Evolutionary conservation across 2,797 vertebrate species (phyloP).

Genomic region (Tinamus major): DNA sequence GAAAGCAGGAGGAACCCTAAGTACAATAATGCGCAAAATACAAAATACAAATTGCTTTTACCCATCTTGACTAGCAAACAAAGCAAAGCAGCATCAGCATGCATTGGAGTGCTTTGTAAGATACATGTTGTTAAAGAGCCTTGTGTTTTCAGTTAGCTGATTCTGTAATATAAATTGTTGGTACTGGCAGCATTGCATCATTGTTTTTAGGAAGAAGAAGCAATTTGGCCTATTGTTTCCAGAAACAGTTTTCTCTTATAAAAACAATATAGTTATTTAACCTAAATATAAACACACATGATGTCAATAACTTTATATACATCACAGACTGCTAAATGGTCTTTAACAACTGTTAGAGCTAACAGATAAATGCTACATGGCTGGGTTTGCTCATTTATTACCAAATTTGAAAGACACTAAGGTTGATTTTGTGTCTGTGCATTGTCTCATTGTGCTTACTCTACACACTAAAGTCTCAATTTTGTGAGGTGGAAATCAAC

Average conservation of each 20-base stretch:
- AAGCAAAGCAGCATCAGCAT: not conserved
- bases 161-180: constrained; percentile 68
- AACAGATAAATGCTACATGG: constrained; percentile 9
- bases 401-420: not conserved
- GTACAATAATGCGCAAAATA: constrained; percentile 40
- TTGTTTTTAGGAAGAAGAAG: constrained; percentile 61
- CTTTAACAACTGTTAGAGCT: constrained; percentile 7
- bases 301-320: constrained; percentile 44
- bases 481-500: not conserved
- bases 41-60: constrained; percentile 44
- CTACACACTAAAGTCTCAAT: not conserved
- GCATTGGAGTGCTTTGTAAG: constrained; percentile 28
- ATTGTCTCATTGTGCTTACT: not conserved
- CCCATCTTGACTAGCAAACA: constrained; percentile 38
- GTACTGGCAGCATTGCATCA: constrained; percentile 53
- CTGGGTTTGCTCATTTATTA: not conserved
- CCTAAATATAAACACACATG: constrained; percentile 63
- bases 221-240: constrained; percentile 64
- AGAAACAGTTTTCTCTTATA: constrained; percentile 56
- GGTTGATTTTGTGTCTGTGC: not conserved
- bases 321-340: constrained; percentile 11
- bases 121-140: constrained; percentile 1
- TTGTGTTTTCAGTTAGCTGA: constrained; percentile 67
- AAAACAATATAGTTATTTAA: constrained; percentile 49
- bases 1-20: not conserved